Percentiles rank a stretch among this genome's conserved stretches.
phyloP scores from a whole-genome alignment of 1,140 invertebrate species.

The Pachypeltis micranthus region DNA sequence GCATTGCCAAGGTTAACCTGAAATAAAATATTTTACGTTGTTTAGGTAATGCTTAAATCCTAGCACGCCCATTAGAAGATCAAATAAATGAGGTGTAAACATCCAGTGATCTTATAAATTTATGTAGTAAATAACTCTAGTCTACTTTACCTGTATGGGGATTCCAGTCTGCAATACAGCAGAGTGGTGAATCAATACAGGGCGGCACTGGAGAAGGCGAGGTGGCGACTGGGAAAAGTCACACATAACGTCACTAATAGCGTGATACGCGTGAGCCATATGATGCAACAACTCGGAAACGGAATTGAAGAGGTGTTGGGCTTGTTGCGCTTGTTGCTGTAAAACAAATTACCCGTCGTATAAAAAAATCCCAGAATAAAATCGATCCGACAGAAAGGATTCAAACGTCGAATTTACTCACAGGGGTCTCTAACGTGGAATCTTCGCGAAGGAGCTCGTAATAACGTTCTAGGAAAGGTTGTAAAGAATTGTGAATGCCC shows the following conservation, averaged over 20 bases:
- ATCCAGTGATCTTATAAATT: too few relatives aligned
- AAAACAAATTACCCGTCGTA: constrained; percentile 19
- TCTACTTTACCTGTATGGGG: constrained; percentile 54
- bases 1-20: not conserved
- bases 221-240: constrained; percentile 54
- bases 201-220: constrained; percentile 53
- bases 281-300: constrained; percentile 70
- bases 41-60: too few relatives aligned
- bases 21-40: too few relatives aligned
- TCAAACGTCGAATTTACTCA: too few relatives aligned
- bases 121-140: too few relatives aligned
- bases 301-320: constrained; percentile 52
- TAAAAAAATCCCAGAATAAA: not conserved
- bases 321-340: constrained; percentile 41
- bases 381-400: too few relatives aligned
- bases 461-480: constrained; percentile 49
- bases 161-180: constrained; percentile 48
- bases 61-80: too few relatives aligned
- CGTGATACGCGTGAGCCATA: constrained; percentile 75
- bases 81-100: too few relatives aligned
- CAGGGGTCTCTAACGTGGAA: constrained; percentile 40
- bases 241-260: constrained; percentile 71
- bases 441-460: constrained; percentile 45
- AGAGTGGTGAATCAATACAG: constrained; percentile 57
- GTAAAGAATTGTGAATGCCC: constrained; percentile 46